Base-by-base conservation (phyloP, 2,797 vertebrate genomes). In the Xenopus petersii region DNA sequence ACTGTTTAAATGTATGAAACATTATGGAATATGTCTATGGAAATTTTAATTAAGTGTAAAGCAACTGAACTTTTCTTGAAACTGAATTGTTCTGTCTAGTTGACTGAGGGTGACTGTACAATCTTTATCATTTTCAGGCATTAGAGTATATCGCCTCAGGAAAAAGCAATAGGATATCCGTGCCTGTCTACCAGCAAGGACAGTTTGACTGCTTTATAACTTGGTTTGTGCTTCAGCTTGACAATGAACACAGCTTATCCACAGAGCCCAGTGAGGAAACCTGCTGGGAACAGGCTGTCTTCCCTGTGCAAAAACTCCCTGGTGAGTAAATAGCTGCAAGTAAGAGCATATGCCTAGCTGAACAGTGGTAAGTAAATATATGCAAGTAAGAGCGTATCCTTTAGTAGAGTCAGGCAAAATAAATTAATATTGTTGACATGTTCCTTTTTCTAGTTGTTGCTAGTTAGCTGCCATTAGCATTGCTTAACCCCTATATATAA, bases 241-340 rank as follows among this genome's bases (percentile, higher is more conserved):
- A 99, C 69, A 90, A 95, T 24, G 94, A 98, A 64, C 92, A 91
- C 78, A 87, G 87, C 82, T 83, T 99, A 0, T 98, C 95, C 36
- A 99, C 98, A 2, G 94, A 92, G 80, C 97, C 96, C 0, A 88
- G 91, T 75, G 96, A 97, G 82, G 93, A 98, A 79, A 98, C 95
- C 0, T 99, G 98, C 84, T 98, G 98, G 98, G 98, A 98, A 67
- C 97, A 99, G 84, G 97, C 97, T 77, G 90, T 98, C 81, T 99
- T 97, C 83, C 97, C 98, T 0, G 87, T 95, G 33, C 93, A 97
- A 82, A 89, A 82, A 62, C 83, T 90, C 51, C 81, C 84, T 15
- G 89, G 97, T 98, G 88, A 5, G 87, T 81, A 3, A 48, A 7
- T 69, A 56, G 10, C 3, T 33, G 30, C 54, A 67, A 26, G 24